These are phyloP conservation scores for Enteromius trimaculatus DNA, from an alignment of 2,797 vertebrate genomes.

Conservation along the genomic window DNA sequence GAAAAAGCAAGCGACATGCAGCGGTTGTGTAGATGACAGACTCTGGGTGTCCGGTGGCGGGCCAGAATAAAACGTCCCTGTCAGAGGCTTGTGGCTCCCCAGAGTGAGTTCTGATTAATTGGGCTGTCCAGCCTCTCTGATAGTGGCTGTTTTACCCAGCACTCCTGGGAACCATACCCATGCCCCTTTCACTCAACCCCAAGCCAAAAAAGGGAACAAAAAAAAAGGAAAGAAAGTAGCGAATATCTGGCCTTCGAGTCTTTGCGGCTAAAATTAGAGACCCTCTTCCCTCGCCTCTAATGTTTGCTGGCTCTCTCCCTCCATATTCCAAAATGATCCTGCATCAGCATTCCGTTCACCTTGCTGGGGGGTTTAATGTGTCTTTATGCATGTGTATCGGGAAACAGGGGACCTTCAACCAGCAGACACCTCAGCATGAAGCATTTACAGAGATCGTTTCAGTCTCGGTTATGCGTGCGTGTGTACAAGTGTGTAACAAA, in stretches of 20 bases:
- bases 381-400: constrained; percentile 66
- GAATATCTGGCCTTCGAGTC: constrained; percentile 54
- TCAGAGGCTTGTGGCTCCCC: constrained; percentile 72
- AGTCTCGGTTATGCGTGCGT: constrained; percentile 23
- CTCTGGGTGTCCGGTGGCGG: constrained; percentile 61
- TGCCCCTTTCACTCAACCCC: constrained; percentile 63
- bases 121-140: constrained; percentile 75
- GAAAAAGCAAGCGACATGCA: background rate
- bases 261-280: constrained; percentile 73
- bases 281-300: background rate
- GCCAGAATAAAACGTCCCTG: constrained; percentile 76
- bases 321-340: constrained; percentile 66
- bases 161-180: constrained; percentile 73
- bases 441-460: constrained; percentile 23
- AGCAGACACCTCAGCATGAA: constrained; percentile 42
- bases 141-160: constrained; percentile 76
- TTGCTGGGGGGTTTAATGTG: constrained; percentile 76
- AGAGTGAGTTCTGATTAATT: constrained; percentile 79
- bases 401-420: constrained; percentile 61
- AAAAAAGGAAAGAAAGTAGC: constrained; percentile 54
- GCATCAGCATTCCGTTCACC: constrained; percentile 80
- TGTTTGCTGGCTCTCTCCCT: constrained; percentile 35
- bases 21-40: constrained; percentile 61
- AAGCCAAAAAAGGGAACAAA: constrained; percentile 34
- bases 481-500: constrained; percentile 17